Percentiles rank a stretch among this genome's conserved stretches.
Evolutionary conservation across 2,113 vertebrate genomes (phyloP).

Genomic region (Notiomystis cincta): DNA sequence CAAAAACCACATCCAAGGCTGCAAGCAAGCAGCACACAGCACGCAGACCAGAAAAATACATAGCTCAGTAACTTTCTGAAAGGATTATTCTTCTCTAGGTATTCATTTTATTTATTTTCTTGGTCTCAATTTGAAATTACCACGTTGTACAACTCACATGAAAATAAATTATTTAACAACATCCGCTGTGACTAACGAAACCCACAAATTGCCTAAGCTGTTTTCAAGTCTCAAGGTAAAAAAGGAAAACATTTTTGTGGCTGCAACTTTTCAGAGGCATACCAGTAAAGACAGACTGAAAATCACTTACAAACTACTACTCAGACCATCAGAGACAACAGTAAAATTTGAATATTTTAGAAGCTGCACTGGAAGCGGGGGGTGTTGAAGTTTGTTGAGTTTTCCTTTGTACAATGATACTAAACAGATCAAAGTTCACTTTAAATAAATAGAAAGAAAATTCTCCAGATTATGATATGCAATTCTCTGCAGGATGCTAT

Average conservation of each 20-base stretch:
- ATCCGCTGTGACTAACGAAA: background rate
- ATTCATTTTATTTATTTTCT: background rate
- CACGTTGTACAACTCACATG: background rate
- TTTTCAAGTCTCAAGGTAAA: background rate
- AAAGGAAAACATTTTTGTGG: background rate
- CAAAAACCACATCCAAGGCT: background rate
- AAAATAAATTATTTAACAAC: background rate
- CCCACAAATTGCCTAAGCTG: background rate
- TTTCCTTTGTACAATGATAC: background rate
- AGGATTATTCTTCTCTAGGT: background rate
- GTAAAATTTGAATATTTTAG: background rate
- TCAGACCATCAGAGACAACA: background rate
- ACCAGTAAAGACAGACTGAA: background rate
- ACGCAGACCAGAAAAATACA: background rate
- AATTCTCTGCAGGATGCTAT: background rate
- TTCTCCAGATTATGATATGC: background rate
- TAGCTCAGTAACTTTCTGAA: background rate
- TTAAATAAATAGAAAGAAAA: background rate
- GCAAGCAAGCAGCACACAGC: background rate
- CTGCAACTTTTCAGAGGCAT: background rate
- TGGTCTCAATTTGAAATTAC: background rate
- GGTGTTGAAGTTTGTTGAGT: background rate
- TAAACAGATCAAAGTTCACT: background rate
- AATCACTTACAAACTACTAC: background rate
- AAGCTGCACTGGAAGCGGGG: background rate